A percentile compares a stretch with the other conserved stretches of the same genome.
Evolutionary conservation across 2,888 invertebrate genomes (phyloP).

Genomic region (Agelastica alni): DNA sequence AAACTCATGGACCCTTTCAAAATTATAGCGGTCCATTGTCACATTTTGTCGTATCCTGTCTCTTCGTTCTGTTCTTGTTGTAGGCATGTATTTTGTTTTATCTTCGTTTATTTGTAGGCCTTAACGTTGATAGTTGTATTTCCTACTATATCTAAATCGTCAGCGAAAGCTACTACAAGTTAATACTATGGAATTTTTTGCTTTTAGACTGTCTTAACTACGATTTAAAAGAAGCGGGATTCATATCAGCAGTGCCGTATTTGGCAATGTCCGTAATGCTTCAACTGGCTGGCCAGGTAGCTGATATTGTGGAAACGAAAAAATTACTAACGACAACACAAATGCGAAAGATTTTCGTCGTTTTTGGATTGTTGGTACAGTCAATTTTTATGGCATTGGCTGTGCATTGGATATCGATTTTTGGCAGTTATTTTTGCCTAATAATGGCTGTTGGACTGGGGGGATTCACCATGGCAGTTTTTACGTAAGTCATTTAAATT

Average conservation of each 20-base stretch:
- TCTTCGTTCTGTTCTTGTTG: too few species aligned
- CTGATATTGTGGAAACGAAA: slow-evolving; percentile 74
- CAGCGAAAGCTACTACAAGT: too few species aligned
- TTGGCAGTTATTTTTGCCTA: background rate
- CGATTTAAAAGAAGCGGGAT: slow-evolving; percentile 77
- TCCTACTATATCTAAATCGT: too few species aligned
- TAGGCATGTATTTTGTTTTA: too few species aligned
- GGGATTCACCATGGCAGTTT: background rate
- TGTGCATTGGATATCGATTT: background rate
- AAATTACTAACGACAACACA: slow-evolving; percentile 72
- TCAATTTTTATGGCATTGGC: slow-evolving; percentile 54
- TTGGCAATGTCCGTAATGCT: slow-evolving; percentile 82
- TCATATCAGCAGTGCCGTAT: slow-evolving; percentile 85
- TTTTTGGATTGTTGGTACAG: slow-evolving; percentile 66
- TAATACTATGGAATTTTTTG: too few species aligned
- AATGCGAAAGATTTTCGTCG: slow-evolving; percentile 70
- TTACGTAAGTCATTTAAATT: background rate
- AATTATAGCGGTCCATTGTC: too few species aligned
- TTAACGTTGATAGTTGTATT: too few species aligned
- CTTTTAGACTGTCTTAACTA: slow-evolving; percentile 71
- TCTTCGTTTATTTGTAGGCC: too few species aligned
- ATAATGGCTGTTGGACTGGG: background rate
- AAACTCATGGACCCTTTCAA: too few species aligned
- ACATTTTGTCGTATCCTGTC: too few species aligned
- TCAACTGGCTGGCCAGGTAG: slow-evolving; percentile 78